phyloP scores from a whole-genome alignment of 2,113 vertebrate genomes.

The Recurvirostra avosetta region DNA sequence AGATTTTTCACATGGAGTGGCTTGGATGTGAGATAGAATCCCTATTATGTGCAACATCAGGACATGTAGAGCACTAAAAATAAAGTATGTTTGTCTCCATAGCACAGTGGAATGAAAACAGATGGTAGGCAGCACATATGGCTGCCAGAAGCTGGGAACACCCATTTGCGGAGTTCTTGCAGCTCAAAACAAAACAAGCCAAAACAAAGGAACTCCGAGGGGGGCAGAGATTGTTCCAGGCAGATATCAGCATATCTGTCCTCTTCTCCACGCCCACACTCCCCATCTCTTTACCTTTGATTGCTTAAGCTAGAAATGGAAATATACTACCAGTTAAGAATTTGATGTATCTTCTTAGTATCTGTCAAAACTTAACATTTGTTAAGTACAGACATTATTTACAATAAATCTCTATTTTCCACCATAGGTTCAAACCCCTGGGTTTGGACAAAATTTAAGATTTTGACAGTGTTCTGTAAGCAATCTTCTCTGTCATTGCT shows the following conservation, averaged over 20 bases:
- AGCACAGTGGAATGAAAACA: conserved; percentile 35
- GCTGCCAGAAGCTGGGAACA: conserved; percentile 37
- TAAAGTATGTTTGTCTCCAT: conserved; percentile 24
- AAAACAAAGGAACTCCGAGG: conserved; percentile 18
- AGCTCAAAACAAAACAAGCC: conserved; percentile 8
- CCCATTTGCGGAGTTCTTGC: conserved; percentile 19
- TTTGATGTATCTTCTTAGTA: background rate
- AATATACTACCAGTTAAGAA: background rate
- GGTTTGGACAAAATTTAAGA: background rate
- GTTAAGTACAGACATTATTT: background rate
- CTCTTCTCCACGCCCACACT: rapidly evolving
- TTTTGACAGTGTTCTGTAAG: background rate
- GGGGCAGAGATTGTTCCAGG: background rate
- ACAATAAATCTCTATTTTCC: background rate
- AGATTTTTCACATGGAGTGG: background rate
- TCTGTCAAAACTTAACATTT: background rate
- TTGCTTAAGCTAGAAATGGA: background rate
- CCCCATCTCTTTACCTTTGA: background rate
- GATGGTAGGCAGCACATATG: conserved; percentile 29
- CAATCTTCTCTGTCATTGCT: background rate
- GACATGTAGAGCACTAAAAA: conserved; percentile 34
- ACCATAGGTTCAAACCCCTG: background rate
- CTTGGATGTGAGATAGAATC: background rate
- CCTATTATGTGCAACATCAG: background rate
- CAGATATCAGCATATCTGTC: background rate